A percentile compares a stretch with the other conserved stretches of the same genome.
These are phyloP conservation scores for Amphiprion percula DNA, from an alignment of 2,113 vertebrate species.

Conservation along the genomic window DNA sequence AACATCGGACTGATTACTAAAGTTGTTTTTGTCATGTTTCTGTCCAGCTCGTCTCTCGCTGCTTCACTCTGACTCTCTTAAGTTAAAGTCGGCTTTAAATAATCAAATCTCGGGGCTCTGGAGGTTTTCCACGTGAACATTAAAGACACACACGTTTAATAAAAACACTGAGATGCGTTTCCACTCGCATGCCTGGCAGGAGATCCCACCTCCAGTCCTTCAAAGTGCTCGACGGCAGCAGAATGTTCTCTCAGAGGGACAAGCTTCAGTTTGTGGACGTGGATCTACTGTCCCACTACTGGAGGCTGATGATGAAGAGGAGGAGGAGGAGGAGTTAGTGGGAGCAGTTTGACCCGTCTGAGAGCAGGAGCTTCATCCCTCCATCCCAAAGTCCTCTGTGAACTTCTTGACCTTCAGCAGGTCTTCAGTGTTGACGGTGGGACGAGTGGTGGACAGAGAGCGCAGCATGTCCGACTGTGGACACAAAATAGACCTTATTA, in stretches of 20 bases:
- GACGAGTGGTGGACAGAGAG: conserved; percentile 94
- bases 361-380: conserved; percentile 83
- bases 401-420: conserved; percentile 97
- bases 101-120: conserved; percentile 32
- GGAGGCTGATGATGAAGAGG: not conserved
- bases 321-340: not conserved
- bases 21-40: not conserved
- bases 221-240: conserved; percentile 62
- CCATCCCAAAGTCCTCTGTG: conserved; percentile 98
- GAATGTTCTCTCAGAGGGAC: conserved; percentile 46
- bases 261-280: not conserved
- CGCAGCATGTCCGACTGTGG: conserved; percentile 95
- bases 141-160: conserved; percentile 44
- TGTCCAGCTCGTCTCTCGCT: conserved; percentile 31
- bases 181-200: conserved; percentile 54
- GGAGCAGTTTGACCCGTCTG: conserved; percentile 42
- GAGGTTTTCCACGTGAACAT: conserved; percentile 38
- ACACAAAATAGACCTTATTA: too few species aligned
- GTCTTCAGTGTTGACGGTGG: conserved; percentile 95
- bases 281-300: conserved; percentile 51
- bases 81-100: conserved; percentile 33
- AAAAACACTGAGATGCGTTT: conserved; percentile 60
- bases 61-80: not conserved
- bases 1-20: too few species aligned
- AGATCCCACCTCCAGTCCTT: conserved; percentile 46